Conservation (phyloP, 2,113 vertebrate species). For the Xenopus borealis region DNA sequence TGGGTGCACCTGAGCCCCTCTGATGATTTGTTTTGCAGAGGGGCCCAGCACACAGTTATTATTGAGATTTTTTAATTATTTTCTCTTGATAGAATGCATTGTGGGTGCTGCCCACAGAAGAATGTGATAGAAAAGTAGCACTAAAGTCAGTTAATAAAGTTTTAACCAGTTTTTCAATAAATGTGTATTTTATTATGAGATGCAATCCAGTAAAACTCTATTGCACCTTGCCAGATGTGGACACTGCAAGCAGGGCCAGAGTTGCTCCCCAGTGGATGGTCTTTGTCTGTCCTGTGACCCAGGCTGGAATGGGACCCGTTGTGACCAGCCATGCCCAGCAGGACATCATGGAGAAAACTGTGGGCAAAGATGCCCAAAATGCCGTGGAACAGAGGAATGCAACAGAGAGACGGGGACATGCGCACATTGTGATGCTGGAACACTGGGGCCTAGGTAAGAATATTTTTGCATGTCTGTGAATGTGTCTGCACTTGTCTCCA, state of each 20-base stretch:
- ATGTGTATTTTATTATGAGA: no score
- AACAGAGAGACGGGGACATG: constrained; percentile 73
- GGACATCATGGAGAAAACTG: constrained; percentile 79
- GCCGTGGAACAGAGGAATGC: constrained; percentile 69
- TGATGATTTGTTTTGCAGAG: no score
- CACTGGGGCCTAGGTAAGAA: constrained; percentile 75
- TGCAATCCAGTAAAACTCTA: not conserved
- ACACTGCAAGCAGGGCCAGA: constrained; percentile 66
- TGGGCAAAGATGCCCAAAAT: constrained; percentile 71
- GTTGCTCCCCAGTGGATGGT: constrained; percentile 76
- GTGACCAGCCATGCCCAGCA: constrained; percentile 66
- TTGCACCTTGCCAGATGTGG: constrained; percentile 71
- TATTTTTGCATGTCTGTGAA: no score
- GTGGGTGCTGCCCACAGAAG: no score
- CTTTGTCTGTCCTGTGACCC: constrained; percentile 75
- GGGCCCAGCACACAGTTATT: no score
- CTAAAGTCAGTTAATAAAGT: no score
- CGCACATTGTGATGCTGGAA: constrained; percentile 75
- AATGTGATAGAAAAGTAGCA: no score
- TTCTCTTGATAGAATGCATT: no score
- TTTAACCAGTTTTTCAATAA: no score
- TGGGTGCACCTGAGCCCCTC: no score
- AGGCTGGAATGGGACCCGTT: constrained; percentile 84
- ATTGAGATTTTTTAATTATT: no score
- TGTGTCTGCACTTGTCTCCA: no score